Conservation (phyloP, 2,113 vertebrate genomes). For the Pheucticus melanocephalus region DNA sequence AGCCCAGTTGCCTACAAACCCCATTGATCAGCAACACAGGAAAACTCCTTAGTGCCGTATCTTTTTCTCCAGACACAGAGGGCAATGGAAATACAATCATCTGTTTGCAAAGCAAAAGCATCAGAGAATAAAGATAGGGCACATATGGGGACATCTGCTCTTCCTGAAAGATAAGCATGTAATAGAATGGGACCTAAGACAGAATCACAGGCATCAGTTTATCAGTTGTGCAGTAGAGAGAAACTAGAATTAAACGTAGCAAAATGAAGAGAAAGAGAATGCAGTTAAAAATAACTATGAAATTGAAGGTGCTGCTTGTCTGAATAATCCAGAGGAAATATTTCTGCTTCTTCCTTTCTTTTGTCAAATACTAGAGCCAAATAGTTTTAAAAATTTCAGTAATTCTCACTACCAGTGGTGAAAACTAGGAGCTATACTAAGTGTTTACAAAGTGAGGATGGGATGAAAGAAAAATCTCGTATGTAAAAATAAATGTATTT, state of each 20-base stretch:
- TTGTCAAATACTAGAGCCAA: neutral
- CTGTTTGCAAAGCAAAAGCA: slow-evolving; percentile 38
- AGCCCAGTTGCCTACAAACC: neutral
- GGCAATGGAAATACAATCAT: slow-evolving; percentile 59
- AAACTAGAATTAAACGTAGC: neutral
- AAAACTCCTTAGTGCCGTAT: slow-evolving; percentile 4
- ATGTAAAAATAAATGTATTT: neutral
- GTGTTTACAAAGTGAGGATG: neutral
- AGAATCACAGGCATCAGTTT: neutral
- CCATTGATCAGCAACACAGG: neutral
- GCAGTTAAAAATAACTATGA: neutral
- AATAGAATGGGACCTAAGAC: neutral
- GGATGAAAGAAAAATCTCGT: neutral
- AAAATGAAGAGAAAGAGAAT: neutral
- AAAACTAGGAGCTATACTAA: neutral
- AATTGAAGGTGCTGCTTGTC: neutral
- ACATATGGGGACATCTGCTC: neutral
- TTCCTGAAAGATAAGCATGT: slow-evolving; percentile 46
- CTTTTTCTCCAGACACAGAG: slow-evolving; percentile 31
- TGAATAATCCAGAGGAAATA: neutral
- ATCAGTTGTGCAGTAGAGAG: neutral
- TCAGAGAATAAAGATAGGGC: slow-evolving; percentile 6
- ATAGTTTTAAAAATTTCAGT: neutral
- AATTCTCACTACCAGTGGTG: neutral
- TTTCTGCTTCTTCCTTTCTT: neutral